phyloP scores from a whole-genome alignment of 2,888 invertebrate species.

The Drosophila paracracens region DNA sequence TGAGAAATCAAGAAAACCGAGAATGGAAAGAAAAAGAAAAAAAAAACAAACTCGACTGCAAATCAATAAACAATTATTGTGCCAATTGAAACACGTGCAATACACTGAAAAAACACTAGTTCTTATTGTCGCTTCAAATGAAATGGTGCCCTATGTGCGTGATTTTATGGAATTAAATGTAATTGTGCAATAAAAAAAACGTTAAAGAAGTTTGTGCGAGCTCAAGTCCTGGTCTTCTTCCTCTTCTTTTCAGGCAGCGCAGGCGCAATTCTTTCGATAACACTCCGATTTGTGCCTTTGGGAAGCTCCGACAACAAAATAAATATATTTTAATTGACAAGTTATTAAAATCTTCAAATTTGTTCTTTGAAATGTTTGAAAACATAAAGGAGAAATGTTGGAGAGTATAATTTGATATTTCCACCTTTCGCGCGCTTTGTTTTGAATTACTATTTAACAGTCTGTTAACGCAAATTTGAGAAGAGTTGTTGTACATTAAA shows the following conservation, averaged over 20 bases:
- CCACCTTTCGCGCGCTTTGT: slow-evolving; percentile 7
- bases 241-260: slow-evolving; percentile 30
- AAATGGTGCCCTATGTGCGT: slow-evolving; percentile 47
- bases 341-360: background rate
- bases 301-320: background rate
- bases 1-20: background rate
- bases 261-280: slow-evolving; percentile 40
- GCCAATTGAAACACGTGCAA: slow-evolving; percentile 52
- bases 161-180: slow-evolving; percentile 51
- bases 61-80: slow-evolving; percentile 51
- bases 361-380: background rate
- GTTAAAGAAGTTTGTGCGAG: slow-evolving; percentile 68
- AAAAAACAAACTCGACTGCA: slow-evolving; percentile 36
- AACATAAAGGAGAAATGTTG: background rate
- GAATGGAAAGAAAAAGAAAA: slow-evolving; percentile 1
- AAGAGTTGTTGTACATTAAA: background rate
- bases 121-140: slow-evolving; percentile 47
- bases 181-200: slow-evolving; percentile 69
- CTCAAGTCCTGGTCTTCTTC: slow-evolving; percentile 42
- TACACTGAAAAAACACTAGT: slow-evolving; percentile 51
- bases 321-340: background rate
- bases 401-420: background rate
- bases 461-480: slow-evolving; percentile 5
- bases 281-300: background rate
- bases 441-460: background rate